Percentiles rank a stretch among this genome's conserved stretches.
Evolutionary conservation across 2,797 vertebrate genomes (phyloP).

Genomic region (Apogon hyalosoma): DNA sequence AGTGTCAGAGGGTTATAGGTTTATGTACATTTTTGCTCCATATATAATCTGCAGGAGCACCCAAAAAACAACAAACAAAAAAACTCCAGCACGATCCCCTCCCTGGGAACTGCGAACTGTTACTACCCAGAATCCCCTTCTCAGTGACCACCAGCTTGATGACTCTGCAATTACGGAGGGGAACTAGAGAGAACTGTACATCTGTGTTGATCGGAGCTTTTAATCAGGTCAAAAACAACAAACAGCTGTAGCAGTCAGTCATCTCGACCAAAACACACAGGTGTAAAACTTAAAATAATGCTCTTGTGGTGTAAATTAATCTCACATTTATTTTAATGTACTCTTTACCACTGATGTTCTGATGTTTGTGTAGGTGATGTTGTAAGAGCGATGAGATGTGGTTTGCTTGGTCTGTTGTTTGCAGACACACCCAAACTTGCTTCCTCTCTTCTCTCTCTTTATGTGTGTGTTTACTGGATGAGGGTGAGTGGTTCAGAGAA

Average conservation of each 20-base stretch:
- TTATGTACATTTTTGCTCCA: too few relatives aligned
- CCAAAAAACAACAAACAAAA: too few relatives aligned
- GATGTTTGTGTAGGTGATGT: slow-evolving; percentile 47
- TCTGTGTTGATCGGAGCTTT: neutral
- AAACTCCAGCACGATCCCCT: neutral
- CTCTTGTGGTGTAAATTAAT: too few relatives aligned
- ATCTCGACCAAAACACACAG: too few relatives aligned
- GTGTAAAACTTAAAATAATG: neutral
- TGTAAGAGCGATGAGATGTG: slow-evolving; percentile 67
- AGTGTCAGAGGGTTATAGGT: too few relatives aligned
- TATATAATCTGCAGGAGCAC: too few relatives aligned
- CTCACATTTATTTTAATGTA: neutral
- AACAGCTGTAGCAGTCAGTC: neutral
- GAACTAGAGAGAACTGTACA: slow-evolving; percentile 1
- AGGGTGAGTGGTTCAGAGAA: slow-evolving; percentile 32
- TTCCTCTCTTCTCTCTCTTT: slow-evolving; percentile 53
- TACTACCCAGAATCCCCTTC: neutral
- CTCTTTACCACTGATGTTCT: slow-evolving; percentile 10
- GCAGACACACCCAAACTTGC: slow-evolving; percentile 68
- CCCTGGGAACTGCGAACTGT: neutral
- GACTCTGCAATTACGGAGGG: slow-evolving; percentile 5
- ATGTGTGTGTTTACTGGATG: slow-evolving; percentile 13
- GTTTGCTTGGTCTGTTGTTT: slow-evolving; percentile 71
- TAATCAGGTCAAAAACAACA: neutral
- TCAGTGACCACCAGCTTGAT: neutral